phyloP scores from a whole-genome alignment of 2,113 vertebrate genomes.

The Cromileptes altivelis region DNA sequence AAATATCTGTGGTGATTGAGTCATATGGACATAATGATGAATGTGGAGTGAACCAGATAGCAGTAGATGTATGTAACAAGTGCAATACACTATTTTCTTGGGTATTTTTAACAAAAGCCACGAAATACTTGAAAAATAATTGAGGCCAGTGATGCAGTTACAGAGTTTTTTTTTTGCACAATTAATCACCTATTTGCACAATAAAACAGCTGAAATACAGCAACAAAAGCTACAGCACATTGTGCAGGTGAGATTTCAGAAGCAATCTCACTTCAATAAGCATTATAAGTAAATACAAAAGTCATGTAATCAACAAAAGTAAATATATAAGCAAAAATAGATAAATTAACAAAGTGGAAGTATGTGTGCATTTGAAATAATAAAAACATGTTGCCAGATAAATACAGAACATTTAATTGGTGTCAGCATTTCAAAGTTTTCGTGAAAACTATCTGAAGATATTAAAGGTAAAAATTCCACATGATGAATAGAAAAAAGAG shows the following conservation, averaged over 20 bases:
- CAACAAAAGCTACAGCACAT: too few relatives aligned
- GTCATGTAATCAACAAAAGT: too few relatives aligned
- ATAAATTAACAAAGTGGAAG: too few relatives aligned
- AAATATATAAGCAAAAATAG: too few relatives aligned
- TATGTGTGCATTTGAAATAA: too few relatives aligned
- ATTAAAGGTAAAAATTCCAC: neutral
- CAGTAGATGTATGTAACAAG: conserved; percentile 20
- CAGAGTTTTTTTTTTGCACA: neutral
- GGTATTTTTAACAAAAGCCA: neutral
- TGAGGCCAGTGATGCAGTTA: neutral
- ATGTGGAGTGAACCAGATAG: neutral
- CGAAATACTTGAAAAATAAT: neutral
- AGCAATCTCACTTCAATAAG: too few relatives aligned
- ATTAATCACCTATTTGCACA: too few relatives aligned
- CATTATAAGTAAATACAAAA: too few relatives aligned
- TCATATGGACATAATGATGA: neutral
- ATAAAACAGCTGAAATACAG: too few relatives aligned
- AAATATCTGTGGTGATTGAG: conserved; percentile 12
- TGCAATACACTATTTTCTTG: neutral
- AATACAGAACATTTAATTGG: neutral
- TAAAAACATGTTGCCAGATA: neutral
- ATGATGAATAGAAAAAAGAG: neutral
- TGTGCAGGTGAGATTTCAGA: too few relatives aligned
- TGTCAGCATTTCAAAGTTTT: neutral
- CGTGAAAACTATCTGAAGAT: neutral